Base-by-base conservation (phyloP, 2,888 invertebrate genomes). In the Leucoma salicis region DNA sequence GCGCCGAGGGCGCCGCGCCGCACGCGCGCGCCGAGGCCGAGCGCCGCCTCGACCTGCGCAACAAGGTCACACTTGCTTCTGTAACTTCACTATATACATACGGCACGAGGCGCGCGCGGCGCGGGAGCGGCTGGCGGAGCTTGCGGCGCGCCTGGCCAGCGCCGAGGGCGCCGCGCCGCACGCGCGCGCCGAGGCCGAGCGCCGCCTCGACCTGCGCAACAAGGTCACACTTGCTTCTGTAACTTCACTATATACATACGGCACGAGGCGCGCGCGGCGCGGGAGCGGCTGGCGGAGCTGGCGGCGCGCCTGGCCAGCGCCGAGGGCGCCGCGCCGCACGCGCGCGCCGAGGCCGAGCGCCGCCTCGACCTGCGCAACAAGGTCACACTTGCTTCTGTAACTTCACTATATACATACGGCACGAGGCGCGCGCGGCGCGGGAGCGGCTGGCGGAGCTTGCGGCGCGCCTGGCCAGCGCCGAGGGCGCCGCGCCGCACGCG, bases 381-480 rank as follows among this genome's bases (percentile, higher is more conserved):
- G 83, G 88, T 84, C 39, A n/a, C n/a, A n/a, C n/a, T n/a, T n/a
- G n/a, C n/a, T n/a, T n/a, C n/a, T n/a, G n/a, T n/a, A n/a, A n/a
- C n/a, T n/a, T n/a, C n/a, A n/a, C n/a, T n/a, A n/a, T n/a, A n/a
- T n/a, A n/a, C n/a, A n/a, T n/a, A n/a, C n/a, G n/a, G n/a, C n/a
- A 94, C 10, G 97, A 97, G 66, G 93, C 95, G 50, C 92, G 96
- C 21, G 91, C 91, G 18, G 90, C 96, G 1, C 92, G 92, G 53
- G 97, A 97, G 63, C 94, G 95, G 70, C 90, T 97, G 41, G 91
- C 93, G 7, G 97, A 97, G 63, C 78, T 97, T 46, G 92, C 92
- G 36, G 92, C 94, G 13, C 91, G 94, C 50, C 89, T 98, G 39
- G 96, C 97, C 59, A 93, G 93, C 50, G 93, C 94, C 0, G 95